These are phyloP conservation scores for Thereva unica DNA, from an alignment of 2,888 invertebrate genomes.

Conservation along the genomic window DNA sequence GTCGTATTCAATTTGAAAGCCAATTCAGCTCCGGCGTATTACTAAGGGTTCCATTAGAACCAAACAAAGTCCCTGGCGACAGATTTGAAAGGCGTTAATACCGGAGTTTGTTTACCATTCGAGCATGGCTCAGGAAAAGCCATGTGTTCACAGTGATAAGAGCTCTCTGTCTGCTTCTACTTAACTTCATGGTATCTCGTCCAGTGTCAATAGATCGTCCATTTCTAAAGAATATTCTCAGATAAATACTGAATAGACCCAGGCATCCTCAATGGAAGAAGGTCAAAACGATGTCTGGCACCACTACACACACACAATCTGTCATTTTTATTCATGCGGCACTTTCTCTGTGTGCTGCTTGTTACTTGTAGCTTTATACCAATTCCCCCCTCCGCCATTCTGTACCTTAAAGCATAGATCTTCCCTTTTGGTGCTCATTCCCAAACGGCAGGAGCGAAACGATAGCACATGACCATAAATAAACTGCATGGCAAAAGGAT, in stretches of 20 bases:
- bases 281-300: constrained; percentile 35
- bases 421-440: constrained; percentile 6
- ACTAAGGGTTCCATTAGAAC: constrained; percentile 18
- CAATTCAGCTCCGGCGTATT: no score
- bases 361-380: constrained; percentile 13
- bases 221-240: constrained; percentile 39
- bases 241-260: constrained; percentile 38
- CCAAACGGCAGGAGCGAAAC: constrained; percentile 7
- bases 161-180: constrained; percentile 21
- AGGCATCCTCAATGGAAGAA: constrained; percentile 30
- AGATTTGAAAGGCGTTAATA: constrained; percentile 29
- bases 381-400: not conserved
- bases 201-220: constrained; percentile 40
- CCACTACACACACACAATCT: constrained; percentile 27
- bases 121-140: constrained; percentile 4
- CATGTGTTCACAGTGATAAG: constrained; percentile 30
- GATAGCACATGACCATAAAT: constrained; percentile 28
- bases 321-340: constrained; percentile 24
- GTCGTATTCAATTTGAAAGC: no score
- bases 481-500: constrained; percentile 30
- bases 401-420: not conserved
- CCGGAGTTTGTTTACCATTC: constrained; percentile 30
- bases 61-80: constrained; percentile 24
- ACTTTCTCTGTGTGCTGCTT: not conserved
- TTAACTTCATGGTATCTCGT: constrained; percentile 31